Percentiles rank a stretch among this genome's conserved stretches.
phyloP scores from a whole-genome alignment of 2,888 invertebrate species.

The Oxyscelio sp. region DNA sequence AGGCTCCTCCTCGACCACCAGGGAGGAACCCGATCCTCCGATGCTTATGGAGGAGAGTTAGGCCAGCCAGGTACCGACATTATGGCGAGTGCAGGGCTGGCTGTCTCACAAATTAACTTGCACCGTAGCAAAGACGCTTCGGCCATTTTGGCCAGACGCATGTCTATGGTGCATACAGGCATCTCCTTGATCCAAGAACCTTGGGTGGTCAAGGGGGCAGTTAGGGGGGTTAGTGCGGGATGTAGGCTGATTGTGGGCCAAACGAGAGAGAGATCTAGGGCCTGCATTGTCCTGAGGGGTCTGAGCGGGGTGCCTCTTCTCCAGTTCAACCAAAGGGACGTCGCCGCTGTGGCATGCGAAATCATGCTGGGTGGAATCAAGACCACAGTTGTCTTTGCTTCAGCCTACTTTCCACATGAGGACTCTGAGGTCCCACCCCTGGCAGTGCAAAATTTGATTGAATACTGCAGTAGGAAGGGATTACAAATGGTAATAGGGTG shows the following conservation, averaged over 20 bases:
- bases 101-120: conserved; percentile 43
- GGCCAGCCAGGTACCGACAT: not conserved
- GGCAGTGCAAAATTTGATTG: not conserved
- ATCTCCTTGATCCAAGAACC: conserved; percentile 28
- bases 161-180: conserved; percentile 32
- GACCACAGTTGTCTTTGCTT: conserved; percentile 9
- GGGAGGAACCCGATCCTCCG: not conserved
- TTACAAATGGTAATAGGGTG: not conserved
- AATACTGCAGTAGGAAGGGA: not conserved
- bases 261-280: not conserved
- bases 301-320: conserved; percentile 11
- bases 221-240: not conserved
- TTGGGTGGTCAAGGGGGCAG: not conserved
- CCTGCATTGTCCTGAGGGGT: conserved; percentile 12
- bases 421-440: not conserved
- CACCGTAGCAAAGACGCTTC: conserved; percentile 45
- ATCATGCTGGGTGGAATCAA: not conserved
- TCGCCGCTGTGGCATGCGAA: conserved; percentile 7
- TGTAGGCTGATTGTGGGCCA: not conserved
- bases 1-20: too few relatives aligned
- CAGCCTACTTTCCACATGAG: conserved; percentile 18
- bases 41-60: not conserved
- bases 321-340: conserved; percentile 8
- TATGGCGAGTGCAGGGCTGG: not conserved
- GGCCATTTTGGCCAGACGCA: conserved; percentile 29